phyloP scores from a whole-genome alignment of 2,797 vertebrate genomes.

The Aselliscus stoliczkanus region DNA sequence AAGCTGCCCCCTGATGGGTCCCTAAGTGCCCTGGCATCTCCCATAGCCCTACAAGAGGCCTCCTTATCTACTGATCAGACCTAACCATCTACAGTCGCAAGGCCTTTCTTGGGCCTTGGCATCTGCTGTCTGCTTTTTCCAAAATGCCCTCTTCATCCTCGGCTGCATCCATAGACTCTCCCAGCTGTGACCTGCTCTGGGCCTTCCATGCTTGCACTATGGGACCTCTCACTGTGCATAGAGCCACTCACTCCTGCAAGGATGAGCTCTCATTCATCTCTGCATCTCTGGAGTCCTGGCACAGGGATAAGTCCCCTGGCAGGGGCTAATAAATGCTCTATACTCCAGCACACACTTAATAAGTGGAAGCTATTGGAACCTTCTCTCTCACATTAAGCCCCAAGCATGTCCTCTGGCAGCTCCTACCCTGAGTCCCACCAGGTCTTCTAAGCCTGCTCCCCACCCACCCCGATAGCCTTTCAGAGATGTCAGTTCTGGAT shows the following conservation, averaged over 20 bases:
- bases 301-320: not conserved
- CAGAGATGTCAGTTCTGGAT: not conserved
- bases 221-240: too few species aligned
- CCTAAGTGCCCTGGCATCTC: not conserved
- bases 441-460: not conserved
- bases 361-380: not conserved
- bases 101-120: not conserved
- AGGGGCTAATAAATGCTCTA: not conserved
- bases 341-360: not conserved
- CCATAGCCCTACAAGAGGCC: not conserved
- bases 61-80: too few species aligned
- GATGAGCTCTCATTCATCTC: not conserved
- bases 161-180: not conserved
- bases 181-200: not conserved
- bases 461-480: not conserved
- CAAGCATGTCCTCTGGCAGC: not conserved
- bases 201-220: not conserved
- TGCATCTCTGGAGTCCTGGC: not conserved
- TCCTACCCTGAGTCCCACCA: not conserved
- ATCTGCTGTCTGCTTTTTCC: not conserved
- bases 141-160: not conserved
- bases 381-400: not conserved
- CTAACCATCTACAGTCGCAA: not conserved
- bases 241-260: not conserved
- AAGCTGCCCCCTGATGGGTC: not conserved